Conservation (phyloP, 2,888 invertebrate species). For the Koerneria pararmatus region DNA sequence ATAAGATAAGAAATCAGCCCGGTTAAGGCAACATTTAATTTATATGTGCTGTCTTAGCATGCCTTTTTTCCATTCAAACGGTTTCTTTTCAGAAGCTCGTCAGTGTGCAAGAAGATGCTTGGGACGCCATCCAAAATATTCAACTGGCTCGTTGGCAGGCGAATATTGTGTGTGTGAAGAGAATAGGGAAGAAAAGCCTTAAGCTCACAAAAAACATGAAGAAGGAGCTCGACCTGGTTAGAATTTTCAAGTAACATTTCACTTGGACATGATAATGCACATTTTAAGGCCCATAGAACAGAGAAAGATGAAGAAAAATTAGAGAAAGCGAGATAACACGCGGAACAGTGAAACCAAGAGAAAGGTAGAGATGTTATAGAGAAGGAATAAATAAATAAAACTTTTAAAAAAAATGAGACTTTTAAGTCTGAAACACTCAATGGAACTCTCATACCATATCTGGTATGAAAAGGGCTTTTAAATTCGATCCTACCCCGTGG, state of each 20-base stretch:
- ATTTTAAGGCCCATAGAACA: too few species aligned
- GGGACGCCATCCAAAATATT: constrained; percentile 35
- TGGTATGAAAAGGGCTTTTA: too few species aligned
- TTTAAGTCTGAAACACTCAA: too few species aligned
- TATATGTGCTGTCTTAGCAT: too few species aligned
- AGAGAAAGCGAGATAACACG: constrained; percentile 19
- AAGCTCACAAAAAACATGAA: constrained; percentile 40
- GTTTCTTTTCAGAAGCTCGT: not conserved
- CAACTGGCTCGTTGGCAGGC: constrained; percentile 28
- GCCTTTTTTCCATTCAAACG: too few species aligned
- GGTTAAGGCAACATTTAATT: too few species aligned
- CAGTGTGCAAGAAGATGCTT: constrained; percentile 7
- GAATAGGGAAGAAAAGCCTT: constrained; percentile 31
- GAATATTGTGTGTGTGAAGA: constrained; percentile 32
- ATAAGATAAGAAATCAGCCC: too few species aligned
- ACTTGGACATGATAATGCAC: not conserved
- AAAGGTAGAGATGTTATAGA: not conserved
- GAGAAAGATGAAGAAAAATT: not conserved
- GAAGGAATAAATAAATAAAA: too few species aligned
- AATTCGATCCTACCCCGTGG: too few species aligned
- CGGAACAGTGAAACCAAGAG: constrained; percentile 1
- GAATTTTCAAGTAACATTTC: not conserved
- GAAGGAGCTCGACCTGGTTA: constrained; percentile 35
- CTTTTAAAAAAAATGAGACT: too few species aligned
- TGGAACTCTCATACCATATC: too few species aligned